These are phyloP conservation scores for Spinus pinus DNA, from an alignment of 2,797 vertebrate species.

Conservation along the genomic window DNA sequence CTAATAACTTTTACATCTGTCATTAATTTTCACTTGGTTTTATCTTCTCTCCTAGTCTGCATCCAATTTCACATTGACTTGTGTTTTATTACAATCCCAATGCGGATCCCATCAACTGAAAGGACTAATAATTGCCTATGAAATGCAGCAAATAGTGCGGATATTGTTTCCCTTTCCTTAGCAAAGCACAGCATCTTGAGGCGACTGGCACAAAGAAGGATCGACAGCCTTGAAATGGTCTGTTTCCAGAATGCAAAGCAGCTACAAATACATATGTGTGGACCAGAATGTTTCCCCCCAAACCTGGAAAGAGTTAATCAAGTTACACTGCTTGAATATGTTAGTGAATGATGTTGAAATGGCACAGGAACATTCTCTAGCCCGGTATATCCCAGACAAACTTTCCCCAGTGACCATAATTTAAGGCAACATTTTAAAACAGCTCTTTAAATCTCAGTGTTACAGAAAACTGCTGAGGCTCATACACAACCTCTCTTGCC, in stretches of 20 bases:
- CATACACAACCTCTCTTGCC: neutral
- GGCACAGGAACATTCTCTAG: constrained; percentile 9
- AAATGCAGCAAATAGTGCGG: constrained; percentile 38
- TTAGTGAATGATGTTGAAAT: constrained; percentile 14
- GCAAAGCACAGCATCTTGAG: neutral
- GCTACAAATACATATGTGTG: neutral
- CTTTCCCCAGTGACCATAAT: constrained; percentile 37
- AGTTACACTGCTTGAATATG: neutral
- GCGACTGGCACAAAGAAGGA: neutral
- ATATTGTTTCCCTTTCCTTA: constrained; percentile 27
- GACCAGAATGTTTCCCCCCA: neutral
- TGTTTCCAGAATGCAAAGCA: neutral
- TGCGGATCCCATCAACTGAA: constrained; percentile 38
- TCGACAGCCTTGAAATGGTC: neutral
- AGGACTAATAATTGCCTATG: constrained; percentile 52
- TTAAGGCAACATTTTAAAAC: constrained; percentile 47
- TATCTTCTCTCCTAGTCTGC: constrained; percentile 54
- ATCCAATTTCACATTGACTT: constrained; percentile 68
- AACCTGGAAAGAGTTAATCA: constrained; percentile 46
- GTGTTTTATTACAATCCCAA: constrained; percentile 64
- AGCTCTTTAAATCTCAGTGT: neutral
- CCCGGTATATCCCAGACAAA: neutral
- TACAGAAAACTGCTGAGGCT: neutral
- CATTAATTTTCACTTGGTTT: constrained; percentile 68
- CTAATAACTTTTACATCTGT: constrained; percentile 64